phyloP scores from a whole-genome alignment of 2,888 invertebrate genomes.

The Chrysodeixis includens region DNA sequence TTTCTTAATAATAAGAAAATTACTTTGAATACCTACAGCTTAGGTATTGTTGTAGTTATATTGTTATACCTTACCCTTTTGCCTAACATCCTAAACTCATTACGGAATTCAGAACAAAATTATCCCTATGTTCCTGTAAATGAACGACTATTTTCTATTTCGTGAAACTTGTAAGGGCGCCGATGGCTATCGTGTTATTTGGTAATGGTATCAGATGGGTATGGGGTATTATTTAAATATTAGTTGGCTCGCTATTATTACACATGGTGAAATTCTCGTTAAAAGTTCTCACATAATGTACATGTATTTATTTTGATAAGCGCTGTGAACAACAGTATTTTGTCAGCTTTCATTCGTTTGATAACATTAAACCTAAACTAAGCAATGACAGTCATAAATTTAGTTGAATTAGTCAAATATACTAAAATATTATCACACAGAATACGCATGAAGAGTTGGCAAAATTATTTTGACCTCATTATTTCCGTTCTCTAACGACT shows the following conservation, averaged over 20 bases:
- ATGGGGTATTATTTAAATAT: neutral
- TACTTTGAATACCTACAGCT: neutral
- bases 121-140: slow-evolving; percentile 4
- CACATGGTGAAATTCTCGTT: neutral
- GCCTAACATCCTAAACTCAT: slow-evolving; percentile 1
- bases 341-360: neutral
- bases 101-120: slow-evolving; percentile 3
- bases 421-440: neutral
- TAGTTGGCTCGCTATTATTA: neutral
- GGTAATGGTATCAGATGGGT: neutral
- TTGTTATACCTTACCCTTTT: neutral
- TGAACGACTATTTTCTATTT: slow-evolving; percentile 4
- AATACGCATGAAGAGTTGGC: neutral
- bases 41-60: neutral
- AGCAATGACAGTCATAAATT: neutral
- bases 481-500: neutral
- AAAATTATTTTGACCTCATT: neutral
- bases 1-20: neutral
- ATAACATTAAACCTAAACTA: neutral
- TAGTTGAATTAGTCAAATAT: neutral
- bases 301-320: no score
- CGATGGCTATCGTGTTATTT: slow-evolving; percentile 4
- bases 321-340: neutral
- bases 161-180: neutral
- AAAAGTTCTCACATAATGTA: no score